Evolutionary conservation across 2,113 vertebrate genomes (phyloP).

Genomic region (Collichthys lucidus): DNA sequence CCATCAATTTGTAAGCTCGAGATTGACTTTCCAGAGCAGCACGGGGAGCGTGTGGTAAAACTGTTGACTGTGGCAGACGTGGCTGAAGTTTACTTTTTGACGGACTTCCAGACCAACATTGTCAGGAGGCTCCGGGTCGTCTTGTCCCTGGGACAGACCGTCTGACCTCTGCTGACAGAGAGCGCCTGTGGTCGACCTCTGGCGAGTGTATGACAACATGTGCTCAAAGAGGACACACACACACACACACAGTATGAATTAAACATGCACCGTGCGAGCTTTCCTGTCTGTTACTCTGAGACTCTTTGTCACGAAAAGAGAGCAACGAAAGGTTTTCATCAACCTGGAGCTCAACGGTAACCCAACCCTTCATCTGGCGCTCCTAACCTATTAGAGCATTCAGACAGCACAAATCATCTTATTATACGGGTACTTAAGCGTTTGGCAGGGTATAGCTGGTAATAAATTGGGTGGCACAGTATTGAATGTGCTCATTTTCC

Average conservation of each 20-base stretch:
- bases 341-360: slow-evolving; percentile 49
- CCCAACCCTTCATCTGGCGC: slow-evolving; percentile 39
- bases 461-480: slow-evolving; percentile 11
- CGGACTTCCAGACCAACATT: slow-evolving; percentile 64
- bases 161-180: slow-evolving; percentile 48
- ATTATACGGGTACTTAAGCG: slow-evolving; percentile 9
- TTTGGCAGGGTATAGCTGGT: slow-evolving; percentile 34
- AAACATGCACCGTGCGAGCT: not conserved
- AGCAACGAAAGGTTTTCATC: slow-evolving; percentile 59
- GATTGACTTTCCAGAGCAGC: slow-evolving; percentile 74
- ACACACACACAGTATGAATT: not conserved
- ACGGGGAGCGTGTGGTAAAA: slow-evolving; percentile 61
- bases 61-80: slow-evolving; percentile 66
- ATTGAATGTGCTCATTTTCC: slow-evolving; percentile 18
- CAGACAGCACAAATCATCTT: slow-evolving; percentile 31
- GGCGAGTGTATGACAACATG: not conserved
- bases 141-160: slow-evolving; percentile 51
- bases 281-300: not conserved
- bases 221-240: not conserved
- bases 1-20: slow-evolving; percentile 63
- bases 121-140: slow-evolving; percentile 63
- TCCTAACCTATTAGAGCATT: not conserved
- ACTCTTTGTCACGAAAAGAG: slow-evolving; percentile 13
- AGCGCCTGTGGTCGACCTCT: slow-evolving; percentile 44
- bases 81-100: slow-evolving; percentile 62